Evolutionary conservation across 2,888 invertebrate species (phyloP).

Genomic region (Boloria euphrosyne): DNA sequence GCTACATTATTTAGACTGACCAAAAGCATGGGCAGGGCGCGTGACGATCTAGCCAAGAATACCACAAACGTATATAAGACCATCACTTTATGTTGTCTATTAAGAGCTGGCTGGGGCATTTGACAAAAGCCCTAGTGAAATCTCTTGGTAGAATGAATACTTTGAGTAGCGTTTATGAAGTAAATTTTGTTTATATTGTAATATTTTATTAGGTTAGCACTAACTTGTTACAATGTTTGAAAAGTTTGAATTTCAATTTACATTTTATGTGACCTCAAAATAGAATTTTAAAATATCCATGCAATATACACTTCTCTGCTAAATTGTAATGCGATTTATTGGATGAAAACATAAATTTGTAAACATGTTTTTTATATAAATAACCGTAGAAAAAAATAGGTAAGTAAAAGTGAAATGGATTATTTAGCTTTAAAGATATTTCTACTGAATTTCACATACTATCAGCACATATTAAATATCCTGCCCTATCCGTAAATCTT

Average conservation of each 20-base stretch:
- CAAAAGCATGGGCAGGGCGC: slow-evolving; percentile 47
- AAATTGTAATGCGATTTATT: slow-evolving; percentile 13
- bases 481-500: slow-evolving; percentile 47
- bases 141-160: too few relatives aligned
- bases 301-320: slow-evolving; percentile 8
- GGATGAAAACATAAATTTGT: slow-evolving; percentile 10
- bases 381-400: background rate
- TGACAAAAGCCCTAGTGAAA: background rate
- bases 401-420: background rate
- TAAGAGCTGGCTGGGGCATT: background rate
- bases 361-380: slow-evolving; percentile 5
- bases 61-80: background rate
- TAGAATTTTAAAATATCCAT: slow-evolving; percentile 12
- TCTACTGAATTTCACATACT: slow-evolving; percentile 8
- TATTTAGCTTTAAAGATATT: slow-evolving; percentile 2
- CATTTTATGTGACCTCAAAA: slow-evolving; percentile 9
- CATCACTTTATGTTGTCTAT: background rate
- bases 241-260: slow-evolving; percentile 4
- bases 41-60: slow-evolving; percentile 48
- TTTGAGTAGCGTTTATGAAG: too few relatives aligned
- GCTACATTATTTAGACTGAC: too few relatives aligned
- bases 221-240: background rate
- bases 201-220: too few relatives aligned
- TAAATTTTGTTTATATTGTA: too few relatives aligned
- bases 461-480: slow-evolving; percentile 24